Evolutionary conservation across 2,797 vertebrate species (phyloP).

Genomic region (Rhynchotus rufescens): DNA sequence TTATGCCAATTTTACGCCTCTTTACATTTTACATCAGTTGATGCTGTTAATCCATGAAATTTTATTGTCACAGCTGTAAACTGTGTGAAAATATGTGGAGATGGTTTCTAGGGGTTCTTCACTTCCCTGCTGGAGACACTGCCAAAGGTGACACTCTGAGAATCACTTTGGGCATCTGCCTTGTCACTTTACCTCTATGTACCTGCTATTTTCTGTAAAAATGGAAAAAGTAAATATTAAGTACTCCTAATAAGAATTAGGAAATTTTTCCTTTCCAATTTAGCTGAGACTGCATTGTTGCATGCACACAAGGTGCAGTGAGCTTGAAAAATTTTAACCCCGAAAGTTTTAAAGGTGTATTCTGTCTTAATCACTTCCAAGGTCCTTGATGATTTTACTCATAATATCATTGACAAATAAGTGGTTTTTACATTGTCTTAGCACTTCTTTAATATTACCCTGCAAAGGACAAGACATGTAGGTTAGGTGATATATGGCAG

Average conservation of each 20-base stretch:
- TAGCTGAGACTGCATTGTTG: not conserved
- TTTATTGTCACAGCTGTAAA: not conserved
- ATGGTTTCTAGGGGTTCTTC: not conserved
- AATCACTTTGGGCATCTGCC: not conserved
- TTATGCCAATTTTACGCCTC: not conserved
- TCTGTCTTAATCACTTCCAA: not conserved
- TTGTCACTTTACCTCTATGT: not conserved
- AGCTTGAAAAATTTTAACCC: not conserved
- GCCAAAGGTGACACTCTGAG: accelerated
- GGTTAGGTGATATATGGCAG: not conserved
- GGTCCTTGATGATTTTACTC: not conserved
- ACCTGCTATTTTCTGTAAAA: not conserved
- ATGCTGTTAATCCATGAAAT: not conserved
- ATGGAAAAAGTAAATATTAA: not conserved
- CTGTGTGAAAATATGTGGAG: not conserved
- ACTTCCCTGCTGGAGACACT: not conserved
- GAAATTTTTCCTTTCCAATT: not conserved
- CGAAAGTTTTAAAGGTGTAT: not conserved
- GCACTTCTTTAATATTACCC: not conserved
- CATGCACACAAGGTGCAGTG: not conserved
- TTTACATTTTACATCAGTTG: not conserved
- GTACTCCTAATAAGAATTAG: not conserved
- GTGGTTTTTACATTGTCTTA: not conserved
- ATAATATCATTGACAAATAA: not conserved
- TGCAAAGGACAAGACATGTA: not conserved